Evolutionary conservation across 23 tunicate genomes (phyloP), one percentile per base, ranked within the genome.

Genomic region (Clavelina lepadiformis): DNA sequence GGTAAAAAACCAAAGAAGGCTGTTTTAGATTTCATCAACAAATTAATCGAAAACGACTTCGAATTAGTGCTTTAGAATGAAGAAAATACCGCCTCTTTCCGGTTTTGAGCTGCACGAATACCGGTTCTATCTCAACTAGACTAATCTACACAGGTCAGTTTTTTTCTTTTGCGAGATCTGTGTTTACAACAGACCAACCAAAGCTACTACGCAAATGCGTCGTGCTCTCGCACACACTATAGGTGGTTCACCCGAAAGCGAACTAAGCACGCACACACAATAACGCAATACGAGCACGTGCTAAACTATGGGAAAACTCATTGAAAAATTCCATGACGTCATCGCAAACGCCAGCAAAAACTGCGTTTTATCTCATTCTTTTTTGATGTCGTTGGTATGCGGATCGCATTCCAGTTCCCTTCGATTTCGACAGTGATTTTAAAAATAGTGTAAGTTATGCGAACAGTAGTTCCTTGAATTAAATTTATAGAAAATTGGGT

Each of bases 271-370:
- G 66, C 85, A 58, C 85, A 67, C 75, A 56, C 72, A 63, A 56
- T 19, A 30, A 2, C 26, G 21, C 51, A 52, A 7, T 7, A 3
- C 30, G 2, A 28, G 33, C 69, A 68, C 75, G 70, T 72, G 78
- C 78, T 19, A 22, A 27, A 59, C 32, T 58, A 69, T 78, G 86
- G 86, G 86, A 80, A 70, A 70, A 80, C 23, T 70, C 65, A 44
- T 70, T 80, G 94, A 79, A 87, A 87, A 72, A 51, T 87, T 87
- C 96, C 96, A 87, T 87, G 96, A 87, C 96, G 96, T 87, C 96
- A 87, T 60, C 22, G 28, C 20, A 45, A 47, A 46, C 52, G 34
- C 55, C 74, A 21, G n/a, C n/a, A n/a, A n/a, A n/a, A n/a, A n/a
- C n/a, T n/a, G n/a, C n/a, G n/a, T n/a, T n/a, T n/a, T n/a, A n/a